A percentile compares a stretch with the other conserved stretches of the same genome.
Conservation (phyloP, 92 coral and sea anemone species). For the Epizoanthus ramosus region DNA sequence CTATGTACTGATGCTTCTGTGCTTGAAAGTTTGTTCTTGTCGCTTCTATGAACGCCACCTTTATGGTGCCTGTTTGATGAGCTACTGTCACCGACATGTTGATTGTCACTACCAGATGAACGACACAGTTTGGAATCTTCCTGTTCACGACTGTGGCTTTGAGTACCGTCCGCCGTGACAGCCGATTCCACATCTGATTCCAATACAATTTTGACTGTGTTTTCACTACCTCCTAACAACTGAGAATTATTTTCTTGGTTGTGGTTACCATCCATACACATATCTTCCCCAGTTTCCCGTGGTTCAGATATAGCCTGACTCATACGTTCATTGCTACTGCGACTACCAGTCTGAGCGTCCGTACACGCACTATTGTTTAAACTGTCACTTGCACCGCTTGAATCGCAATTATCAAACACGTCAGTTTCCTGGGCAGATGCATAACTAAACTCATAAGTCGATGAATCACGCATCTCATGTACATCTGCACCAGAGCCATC, state of each 20-base stretch:
- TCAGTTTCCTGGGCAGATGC: background rate
- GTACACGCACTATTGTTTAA: background rate
- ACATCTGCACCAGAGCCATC: slow-evolving; percentile 44
- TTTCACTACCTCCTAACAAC: background rate
- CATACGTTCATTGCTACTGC: background rate
- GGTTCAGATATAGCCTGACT: background rate
- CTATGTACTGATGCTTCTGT: background rate
- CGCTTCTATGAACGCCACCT: background rate
- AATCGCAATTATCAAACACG: slow-evolving; percentile 11
- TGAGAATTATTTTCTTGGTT: background rate
- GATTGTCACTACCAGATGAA: background rate
- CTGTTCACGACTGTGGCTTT: background rate
- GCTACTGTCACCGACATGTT: background rate
- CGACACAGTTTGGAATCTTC: background rate
- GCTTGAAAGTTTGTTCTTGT: background rate
- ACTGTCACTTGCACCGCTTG: slow-evolving; percentile 4
- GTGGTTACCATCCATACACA: background rate
- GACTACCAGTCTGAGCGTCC: background rate
- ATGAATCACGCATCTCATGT: slow-evolving; percentile 25
- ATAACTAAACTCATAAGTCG: slow-evolving; percentile 1
- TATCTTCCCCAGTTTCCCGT: background rate
- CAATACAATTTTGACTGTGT: background rate
- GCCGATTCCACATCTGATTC: background rate
- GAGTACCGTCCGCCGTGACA: background rate
- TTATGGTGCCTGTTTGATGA: background rate